Evolutionary conservation across 2,113 vertebrate species (phyloP).

Genomic region (Sturnus vulgaris): DNA sequence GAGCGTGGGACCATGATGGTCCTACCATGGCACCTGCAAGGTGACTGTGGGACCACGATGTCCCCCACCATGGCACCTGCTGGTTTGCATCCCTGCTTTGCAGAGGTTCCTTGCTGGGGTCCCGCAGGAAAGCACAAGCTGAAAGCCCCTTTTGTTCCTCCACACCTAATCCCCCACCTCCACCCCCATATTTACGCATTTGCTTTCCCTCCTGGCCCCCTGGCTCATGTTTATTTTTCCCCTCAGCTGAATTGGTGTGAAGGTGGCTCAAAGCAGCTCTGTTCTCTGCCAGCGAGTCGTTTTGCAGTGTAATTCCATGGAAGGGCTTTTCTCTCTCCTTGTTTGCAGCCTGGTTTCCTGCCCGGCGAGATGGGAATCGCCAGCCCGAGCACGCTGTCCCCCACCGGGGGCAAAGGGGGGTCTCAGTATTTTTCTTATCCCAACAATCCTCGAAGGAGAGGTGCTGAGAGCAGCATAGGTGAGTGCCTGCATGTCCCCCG

Average conservation of each 20-base stretch:
- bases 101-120: neutral
- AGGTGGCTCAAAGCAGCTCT: neutral
- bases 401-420: conserved; percentile 84
- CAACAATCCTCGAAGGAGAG: conserved; percentile 88
- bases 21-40: neutral
- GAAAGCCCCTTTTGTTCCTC: neutral
- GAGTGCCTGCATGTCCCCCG: neutral
- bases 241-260: neutral
- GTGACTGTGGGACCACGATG: rapidly evolving
- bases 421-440: conserved; percentile 92
- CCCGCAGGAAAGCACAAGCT: neutral
- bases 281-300: neutral
- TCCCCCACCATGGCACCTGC: neutral
- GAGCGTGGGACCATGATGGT: neutral
- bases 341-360: conserved; percentile 84
- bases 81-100: neutral
- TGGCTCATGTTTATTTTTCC: neutral
- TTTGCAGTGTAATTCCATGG: neutral
- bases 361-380: conserved; percentile 87
- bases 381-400: conserved; percentile 89
- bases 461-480: conserved; percentile 88
- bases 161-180: neutral
- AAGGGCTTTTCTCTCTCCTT: neutral
- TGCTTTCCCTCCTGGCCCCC: neutral
- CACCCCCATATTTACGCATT: neutral